Percentiles rank a stretch among this genome's conserved stretches.
These are phyloP conservation scores for Dendroctonus valens DNA, from an alignment of 1,140 invertebrate genomes.

Conservation along the genomic window DNA sequence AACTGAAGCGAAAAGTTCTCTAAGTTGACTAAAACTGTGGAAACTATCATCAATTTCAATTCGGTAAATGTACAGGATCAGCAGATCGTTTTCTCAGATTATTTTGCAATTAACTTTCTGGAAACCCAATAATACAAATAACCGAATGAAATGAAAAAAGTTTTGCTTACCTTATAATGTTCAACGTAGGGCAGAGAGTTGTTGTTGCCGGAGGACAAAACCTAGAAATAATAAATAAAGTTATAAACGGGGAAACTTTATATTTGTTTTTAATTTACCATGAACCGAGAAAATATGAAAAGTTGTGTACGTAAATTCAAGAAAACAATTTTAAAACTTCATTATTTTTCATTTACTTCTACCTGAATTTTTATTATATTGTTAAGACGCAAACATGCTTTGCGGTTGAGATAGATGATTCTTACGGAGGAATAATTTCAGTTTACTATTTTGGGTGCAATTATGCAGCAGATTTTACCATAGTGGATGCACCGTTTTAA, in stretches of 20 bases:
- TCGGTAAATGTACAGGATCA: no score
- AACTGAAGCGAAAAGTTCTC: no score
- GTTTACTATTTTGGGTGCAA: no score
- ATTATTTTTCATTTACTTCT: constrained; percentile 23
- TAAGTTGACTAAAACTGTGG: no score
- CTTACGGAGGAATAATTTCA: no score
- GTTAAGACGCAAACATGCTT: constrained; percentile 7
- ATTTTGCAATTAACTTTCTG: no score
- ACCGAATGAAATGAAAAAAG: background rate
- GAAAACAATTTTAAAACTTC: constrained; percentile 24
- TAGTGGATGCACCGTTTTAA: no score
- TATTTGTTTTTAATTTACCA: constrained; percentile 33
- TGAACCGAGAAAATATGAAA: constrained; percentile 11
- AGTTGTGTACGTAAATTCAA: constrained; percentile 11
- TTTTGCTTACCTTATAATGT: constrained; percentile 29
- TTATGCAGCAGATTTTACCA: no score
- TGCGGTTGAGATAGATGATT: background rate
- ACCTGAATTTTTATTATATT: constrained; percentile 18
- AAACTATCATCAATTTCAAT: no score
- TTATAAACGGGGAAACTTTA: constrained; percentile 19
- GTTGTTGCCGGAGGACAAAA: constrained; percentile 30
- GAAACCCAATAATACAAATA: no score
- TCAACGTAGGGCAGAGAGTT: constrained; percentile 27
- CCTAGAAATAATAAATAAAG: constrained; percentile 30
- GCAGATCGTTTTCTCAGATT: no score